These are phyloP conservation scores for Neoniphon sammara DNA, from an alignment of 2,797 vertebrate genomes.

Conservation along the genomic window DNA sequence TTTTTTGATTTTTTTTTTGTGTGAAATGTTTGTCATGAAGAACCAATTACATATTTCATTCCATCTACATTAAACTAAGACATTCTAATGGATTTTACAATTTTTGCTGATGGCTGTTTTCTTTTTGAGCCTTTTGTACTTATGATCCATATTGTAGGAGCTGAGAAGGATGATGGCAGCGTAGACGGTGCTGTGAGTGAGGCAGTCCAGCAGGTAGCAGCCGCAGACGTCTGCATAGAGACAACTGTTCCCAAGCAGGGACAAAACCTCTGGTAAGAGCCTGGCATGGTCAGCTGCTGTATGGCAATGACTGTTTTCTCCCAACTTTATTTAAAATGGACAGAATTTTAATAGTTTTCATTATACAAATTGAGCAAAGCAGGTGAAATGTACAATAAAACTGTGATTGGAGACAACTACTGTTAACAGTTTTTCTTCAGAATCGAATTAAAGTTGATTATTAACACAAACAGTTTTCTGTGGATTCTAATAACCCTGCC, in stretches of 20 bases:
- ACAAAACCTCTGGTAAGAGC: conserved; percentile 94
- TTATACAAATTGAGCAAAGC: not conserved
- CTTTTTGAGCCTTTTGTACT: too few species aligned
- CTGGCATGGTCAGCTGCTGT: not conserved
- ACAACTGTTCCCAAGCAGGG: conserved; percentile 94
- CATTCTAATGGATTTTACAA: too few species aligned
- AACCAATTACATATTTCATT: too few species aligned
- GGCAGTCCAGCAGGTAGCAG: conserved; percentile 75
- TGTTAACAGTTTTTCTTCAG: not conserved
- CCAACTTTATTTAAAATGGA: not conserved
- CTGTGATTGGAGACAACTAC: not conserved
- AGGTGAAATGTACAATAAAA: not conserved
- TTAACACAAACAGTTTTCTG: not conserved
- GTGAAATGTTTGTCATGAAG: too few species aligned
- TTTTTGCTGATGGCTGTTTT: too few species aligned
- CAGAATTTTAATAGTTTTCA: not conserved
- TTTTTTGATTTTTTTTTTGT: too few species aligned
- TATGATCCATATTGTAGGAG: conserved; percentile 64
- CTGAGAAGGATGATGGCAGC: conserved; percentile 85
- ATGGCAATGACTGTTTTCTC: not conserved
- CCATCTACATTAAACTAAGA: too few species aligned
- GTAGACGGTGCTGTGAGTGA: conserved; percentile 81
- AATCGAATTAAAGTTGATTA: too few species aligned
- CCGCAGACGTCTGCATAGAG: conserved; percentile 86
- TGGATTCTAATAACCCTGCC: not conserved